Evolutionary conservation across 2,888 invertebrate genomes (phyloP).

Genomic region (Exocentrus adspersus): DNA sequence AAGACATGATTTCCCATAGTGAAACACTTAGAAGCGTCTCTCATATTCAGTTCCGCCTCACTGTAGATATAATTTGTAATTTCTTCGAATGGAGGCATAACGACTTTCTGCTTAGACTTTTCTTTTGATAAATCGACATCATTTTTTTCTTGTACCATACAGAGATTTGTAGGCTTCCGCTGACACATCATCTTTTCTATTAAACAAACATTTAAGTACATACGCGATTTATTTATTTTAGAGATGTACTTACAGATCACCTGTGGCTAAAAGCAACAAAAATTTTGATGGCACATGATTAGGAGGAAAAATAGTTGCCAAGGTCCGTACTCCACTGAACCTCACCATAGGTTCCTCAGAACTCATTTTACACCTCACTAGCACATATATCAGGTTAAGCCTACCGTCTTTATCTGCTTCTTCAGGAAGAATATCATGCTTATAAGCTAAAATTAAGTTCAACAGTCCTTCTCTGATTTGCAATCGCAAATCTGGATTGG

Average conservation of each 20-base stretch:
- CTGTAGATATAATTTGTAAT: conserved; percentile 78
- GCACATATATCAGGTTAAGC: conserved; percentile 63
- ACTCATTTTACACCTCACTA: conserved; percentile 79
- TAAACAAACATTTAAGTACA: conserved; percentile 31
- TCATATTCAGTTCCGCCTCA: conserved; percentile 71
- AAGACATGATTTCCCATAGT: conserved; percentile 74
- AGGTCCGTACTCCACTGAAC: conserved; percentile 84
- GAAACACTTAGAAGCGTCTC: conserved; percentile 69
- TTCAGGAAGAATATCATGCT: conserved; percentile 55
- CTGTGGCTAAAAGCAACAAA: conserved; percentile 82
- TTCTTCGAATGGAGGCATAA: conserved; percentile 77
- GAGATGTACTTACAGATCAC: conserved; percentile 77
- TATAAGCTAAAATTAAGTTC: conserved; percentile 58
- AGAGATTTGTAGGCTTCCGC: conserved; percentile 78
- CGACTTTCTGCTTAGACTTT: conserved; percentile 57
- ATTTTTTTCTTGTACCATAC: conserved; percentile 74
- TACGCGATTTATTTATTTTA: conserved; percentile 2
- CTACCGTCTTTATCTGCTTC: conserved; percentile 59
- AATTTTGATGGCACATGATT: conserved; percentile 86
- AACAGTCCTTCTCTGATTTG: conserved; percentile 61
- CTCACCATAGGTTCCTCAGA: conserved; percentile 82
- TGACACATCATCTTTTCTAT: conserved; percentile 79
- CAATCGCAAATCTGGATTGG: conserved; percentile 59
- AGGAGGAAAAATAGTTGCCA: conserved; percentile 82
- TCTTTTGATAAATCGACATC: conserved; percentile 63